These are phyloP conservation scores for Parapsyche elsis DNA, from an alignment of 1,140 invertebrate genomes.

Conservation along the genomic window DNA sequence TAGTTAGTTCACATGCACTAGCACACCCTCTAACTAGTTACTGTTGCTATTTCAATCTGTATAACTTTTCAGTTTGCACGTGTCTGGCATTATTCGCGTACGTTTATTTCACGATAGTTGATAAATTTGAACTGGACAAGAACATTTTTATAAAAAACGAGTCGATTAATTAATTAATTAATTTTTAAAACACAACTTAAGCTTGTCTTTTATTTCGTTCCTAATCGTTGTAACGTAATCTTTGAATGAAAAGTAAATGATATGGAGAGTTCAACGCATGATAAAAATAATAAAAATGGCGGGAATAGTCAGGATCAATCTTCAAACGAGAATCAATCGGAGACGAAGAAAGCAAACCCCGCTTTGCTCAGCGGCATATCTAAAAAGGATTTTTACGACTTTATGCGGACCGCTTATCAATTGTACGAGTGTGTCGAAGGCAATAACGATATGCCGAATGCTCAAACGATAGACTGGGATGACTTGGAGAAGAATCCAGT, in stretches of 20 bases:
- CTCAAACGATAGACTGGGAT: constrained; percentile 73
- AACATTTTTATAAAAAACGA: too few species aligned
- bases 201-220: too few species aligned
- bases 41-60: neutral
- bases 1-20: neutral
- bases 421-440: constrained; percentile 72
- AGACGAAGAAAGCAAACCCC: neutral
- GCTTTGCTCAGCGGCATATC: constrained; percentile 65
- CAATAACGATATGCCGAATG: constrained; percentile 67
- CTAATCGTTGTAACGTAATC: too few species aligned
- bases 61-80: neutral
- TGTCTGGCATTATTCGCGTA: neutral
- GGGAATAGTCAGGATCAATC: neutral
- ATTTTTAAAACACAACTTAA: too few species aligned
- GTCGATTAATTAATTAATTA: too few species aligned
- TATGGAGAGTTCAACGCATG: neutral
- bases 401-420: constrained; percentile 78
- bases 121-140: too few species aligned
- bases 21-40: neutral
- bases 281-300: neutral
- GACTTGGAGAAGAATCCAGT: constrained; percentile 65
- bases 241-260: neutral
- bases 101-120: too few species aligned
- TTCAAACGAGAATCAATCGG: constrained; percentile 1
- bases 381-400: constrained; percentile 77